These are phyloP conservation scores for Tortricodes alternella DNA, from an alignment of 2,888 invertebrate genomes.

Conservation along the genomic window DNA sequence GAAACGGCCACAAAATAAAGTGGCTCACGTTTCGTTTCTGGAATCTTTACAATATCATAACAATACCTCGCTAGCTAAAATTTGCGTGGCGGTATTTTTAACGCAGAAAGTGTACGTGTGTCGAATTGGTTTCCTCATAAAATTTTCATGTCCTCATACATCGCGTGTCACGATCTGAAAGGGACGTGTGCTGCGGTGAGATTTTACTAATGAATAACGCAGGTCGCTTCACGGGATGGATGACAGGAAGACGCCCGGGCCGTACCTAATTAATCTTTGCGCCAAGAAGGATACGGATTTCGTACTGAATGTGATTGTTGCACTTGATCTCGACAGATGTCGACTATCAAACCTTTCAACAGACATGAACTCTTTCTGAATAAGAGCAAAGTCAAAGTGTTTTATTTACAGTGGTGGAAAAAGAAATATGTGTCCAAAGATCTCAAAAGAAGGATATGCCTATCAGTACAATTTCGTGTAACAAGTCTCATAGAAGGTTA, in stretches of 20 bases:
- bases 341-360: neutral
- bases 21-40: neutral
- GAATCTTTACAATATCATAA: neutral
- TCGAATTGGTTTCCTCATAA: slow-evolving; percentile 28
- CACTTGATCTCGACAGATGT: slow-evolving; percentile 18
- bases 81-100: slow-evolving; percentile 28
- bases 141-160: slow-evolving; percentile 41
- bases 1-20: neutral
- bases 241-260: slow-evolving; percentile 21
- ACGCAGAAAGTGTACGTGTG: slow-evolving; percentile 28
- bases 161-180: slow-evolving; percentile 37
- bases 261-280: slow-evolving; percentile 22
- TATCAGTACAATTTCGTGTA: too few relatives aligned
- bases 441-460: too few relatives aligned
- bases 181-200: slow-evolving; percentile 44
- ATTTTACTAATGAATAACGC: slow-evolving; percentile 50
- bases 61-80: slow-evolving; percentile 4
- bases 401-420: too few relatives aligned
- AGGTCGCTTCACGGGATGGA: slow-evolving; percentile 15
- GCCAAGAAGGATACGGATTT: slow-evolving; percentile 4
- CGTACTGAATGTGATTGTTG: slow-evolving; percentile 18
- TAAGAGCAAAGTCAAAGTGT: too few relatives aligned
- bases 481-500: too few relatives aligned
- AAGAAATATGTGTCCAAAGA: too few relatives aligned
- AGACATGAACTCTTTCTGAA: neutral